phyloP scores from a whole-genome alignment of 2,888 invertebrate genomes.

The Strigamia transsilvanica region DNA sequence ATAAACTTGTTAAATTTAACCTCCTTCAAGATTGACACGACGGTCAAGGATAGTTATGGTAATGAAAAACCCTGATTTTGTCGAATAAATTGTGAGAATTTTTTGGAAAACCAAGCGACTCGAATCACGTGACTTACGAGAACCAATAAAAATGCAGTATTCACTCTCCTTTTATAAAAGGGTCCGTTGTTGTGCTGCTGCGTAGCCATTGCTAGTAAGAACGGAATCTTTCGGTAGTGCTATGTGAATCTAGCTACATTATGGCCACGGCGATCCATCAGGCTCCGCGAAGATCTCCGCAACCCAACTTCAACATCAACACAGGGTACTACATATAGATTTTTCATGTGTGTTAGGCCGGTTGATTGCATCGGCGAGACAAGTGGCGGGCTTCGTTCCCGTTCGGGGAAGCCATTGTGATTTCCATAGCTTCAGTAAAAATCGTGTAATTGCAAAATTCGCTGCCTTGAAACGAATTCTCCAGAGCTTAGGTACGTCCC shows the following conservation, averaged over 20 bases:
- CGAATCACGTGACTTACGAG: conserved; percentile 50
- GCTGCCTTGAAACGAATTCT: conserved; percentile 16
- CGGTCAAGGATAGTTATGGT: conserved; percentile 35
- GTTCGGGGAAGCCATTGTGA: conserved; percentile 55
- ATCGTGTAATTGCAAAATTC: conserved; percentile 21
- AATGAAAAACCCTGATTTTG: neutral
- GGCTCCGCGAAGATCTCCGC: conserved; percentile 65
- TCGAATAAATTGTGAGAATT: conserved; percentile 35
- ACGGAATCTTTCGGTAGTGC: conserved; percentile 49
- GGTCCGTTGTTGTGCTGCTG: conserved; percentile 53
- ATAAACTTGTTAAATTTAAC: neutral
- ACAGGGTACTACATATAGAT: conserved; percentile 66
- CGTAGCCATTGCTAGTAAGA: conserved; percentile 54
- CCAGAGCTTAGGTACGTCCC: neutral
- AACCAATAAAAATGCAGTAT: conserved; percentile 51
- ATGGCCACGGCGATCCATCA: conserved; percentile 68
- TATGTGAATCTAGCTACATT: conserved; percentile 63
- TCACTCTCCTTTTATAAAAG: conserved; percentile 51
- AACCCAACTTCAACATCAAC: conserved; percentile 65
- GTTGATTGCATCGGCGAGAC: conserved; percentile 41
- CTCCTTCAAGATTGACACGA: neutral
- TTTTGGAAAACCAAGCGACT: conserved; percentile 32
- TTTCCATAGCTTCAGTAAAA: conserved; percentile 4
- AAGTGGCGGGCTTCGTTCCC: conserved; percentile 50
- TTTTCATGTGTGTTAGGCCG: conserved; percentile 59